Conservation (phyloP, 2,113 vertebrate genomes). For the Daubentonia madagascariensis region DNA sequence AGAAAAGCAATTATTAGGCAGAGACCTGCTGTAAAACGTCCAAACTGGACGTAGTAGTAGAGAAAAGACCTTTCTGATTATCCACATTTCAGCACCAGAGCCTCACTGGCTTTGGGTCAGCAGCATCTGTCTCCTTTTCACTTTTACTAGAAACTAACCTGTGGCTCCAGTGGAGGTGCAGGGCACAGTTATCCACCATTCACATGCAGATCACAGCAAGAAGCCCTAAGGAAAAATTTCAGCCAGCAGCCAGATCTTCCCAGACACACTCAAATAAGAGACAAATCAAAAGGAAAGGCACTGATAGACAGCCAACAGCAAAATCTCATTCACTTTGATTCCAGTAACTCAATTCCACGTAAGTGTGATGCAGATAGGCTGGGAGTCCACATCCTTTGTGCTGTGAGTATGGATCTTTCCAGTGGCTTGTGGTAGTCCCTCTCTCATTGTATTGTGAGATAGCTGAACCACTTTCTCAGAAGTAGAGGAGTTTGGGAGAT, state of each 20-base stretch:
- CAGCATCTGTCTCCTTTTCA: not conserved
- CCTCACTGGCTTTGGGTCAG: not conserved
- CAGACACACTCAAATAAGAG: constrained; percentile 7
- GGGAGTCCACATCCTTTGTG: not conserved
- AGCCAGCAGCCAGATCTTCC: constrained; percentile 7
- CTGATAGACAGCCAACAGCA: not conserved
- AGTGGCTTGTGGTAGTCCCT: rapidly evolving
- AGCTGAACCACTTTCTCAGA: not conserved
- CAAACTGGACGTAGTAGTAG: not conserved
- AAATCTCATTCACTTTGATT: not conserved
- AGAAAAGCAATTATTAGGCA: not conserved
- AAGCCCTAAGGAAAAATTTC: not conserved
- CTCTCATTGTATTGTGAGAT: not conserved
- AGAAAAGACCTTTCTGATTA: not conserved
- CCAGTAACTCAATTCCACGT: not conserved
- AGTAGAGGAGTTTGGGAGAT: not conserved
- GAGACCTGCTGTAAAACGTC: not conserved
- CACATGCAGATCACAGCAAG: not conserved
- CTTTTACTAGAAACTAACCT: constrained; percentile 18
- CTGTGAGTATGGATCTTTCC: not conserved
- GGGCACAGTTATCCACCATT: not conserved
- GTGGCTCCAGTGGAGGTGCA: not conserved
- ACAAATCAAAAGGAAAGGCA: not conserved
- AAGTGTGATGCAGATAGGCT: not conserved
- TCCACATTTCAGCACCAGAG: not conserved